phyloP scores from a whole-genome alignment of 2,888 invertebrate genomes.

The Neoitamus cyanurus region DNA sequence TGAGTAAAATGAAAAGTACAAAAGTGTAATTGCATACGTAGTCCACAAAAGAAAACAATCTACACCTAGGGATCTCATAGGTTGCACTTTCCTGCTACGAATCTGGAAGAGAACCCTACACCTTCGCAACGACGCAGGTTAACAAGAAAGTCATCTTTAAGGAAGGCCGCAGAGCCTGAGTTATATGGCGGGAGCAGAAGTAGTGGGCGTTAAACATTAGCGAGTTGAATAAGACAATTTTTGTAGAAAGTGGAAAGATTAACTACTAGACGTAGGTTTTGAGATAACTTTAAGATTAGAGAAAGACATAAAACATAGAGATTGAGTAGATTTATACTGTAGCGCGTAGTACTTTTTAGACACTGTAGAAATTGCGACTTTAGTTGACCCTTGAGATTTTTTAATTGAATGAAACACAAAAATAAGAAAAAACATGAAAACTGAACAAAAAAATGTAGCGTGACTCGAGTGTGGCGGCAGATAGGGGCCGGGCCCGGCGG shows the following conservation, averaged over 20 bases:
- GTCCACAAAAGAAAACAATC: slow-evolving; percentile 1
- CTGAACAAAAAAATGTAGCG: slow-evolving; percentile 28
- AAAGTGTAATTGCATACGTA: slow-evolving; percentile 8
- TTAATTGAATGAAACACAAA: slow-evolving; percentile 24
- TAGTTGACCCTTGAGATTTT: slow-evolving; percentile 15
- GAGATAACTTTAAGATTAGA: slow-evolving; percentile 42
- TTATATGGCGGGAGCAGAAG: not conserved
- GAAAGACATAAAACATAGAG: slow-evolving; percentile 44
- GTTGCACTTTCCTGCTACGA: not conserved
- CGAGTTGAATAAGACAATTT: slow-evolving; percentile 36
- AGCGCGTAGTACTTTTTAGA: slow-evolving; percentile 48
- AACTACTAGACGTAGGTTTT: slow-evolving; percentile 34
- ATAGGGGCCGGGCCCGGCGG: not conserved
- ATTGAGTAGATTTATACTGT: slow-evolving; percentile 52
- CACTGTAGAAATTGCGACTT: slow-evolving; percentile 39
- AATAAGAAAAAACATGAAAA: not conserved
- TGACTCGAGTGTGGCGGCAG: not conserved
- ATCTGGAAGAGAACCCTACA: not conserved
- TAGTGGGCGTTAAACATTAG: slow-evolving; percentile 8
- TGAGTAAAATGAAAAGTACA: slow-evolving; percentile 8
- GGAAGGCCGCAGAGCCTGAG: not conserved
- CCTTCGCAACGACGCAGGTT: not conserved
- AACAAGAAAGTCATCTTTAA: not conserved
- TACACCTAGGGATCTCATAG: not conserved
- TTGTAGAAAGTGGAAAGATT: slow-evolving; percentile 30